phyloP scores from a whole-genome alignment of 2,797 vertebrate species.

The Lycodopsis pacificus region DNA sequence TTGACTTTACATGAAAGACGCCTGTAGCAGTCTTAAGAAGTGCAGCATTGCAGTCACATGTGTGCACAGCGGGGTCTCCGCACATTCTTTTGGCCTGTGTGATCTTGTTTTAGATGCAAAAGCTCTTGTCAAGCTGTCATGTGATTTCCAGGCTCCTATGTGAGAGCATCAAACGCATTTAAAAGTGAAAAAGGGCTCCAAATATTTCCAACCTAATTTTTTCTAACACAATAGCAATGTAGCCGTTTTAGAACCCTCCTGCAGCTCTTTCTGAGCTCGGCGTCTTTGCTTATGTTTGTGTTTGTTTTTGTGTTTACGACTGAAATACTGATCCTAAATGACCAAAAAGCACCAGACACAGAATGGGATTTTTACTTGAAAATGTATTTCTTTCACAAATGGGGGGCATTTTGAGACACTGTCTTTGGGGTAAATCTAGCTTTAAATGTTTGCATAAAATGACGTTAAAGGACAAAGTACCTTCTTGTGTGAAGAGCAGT shows the following conservation, averaged over 20 bases:
- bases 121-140: not conserved
- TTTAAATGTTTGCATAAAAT: not conserved
- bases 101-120: conserved; percentile 21
- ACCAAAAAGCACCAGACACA: not conserved
- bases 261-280: not conserved
- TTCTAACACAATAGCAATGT: not conserved
- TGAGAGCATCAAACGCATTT: not conserved
- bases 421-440: not conserved
- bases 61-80: conserved; percentile 3
- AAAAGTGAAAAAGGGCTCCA: not conserved
- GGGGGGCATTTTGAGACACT: not conserved
- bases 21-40: conserved; percentile 2
- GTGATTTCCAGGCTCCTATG: not conserved
- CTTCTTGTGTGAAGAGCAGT: not conserved
- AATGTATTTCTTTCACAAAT: not conserved
- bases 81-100: conserved; percentile 32
- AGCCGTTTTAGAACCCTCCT: not conserved
- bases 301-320: no score
- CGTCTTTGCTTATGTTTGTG: not conserved
- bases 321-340: not conserved
- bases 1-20: conserved; percentile 28
- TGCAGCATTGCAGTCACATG: not conserved
- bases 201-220: not conserved
- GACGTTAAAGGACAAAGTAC: not conserved
- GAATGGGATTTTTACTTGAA: not conserved